Percentiles rank a stretch among this genome's conserved stretches.
These are phyloP conservation scores for Hippolais icterina DNA, from an alignment of 2,113 vertebrate genomes.

Conservation along the genomic window DNA sequence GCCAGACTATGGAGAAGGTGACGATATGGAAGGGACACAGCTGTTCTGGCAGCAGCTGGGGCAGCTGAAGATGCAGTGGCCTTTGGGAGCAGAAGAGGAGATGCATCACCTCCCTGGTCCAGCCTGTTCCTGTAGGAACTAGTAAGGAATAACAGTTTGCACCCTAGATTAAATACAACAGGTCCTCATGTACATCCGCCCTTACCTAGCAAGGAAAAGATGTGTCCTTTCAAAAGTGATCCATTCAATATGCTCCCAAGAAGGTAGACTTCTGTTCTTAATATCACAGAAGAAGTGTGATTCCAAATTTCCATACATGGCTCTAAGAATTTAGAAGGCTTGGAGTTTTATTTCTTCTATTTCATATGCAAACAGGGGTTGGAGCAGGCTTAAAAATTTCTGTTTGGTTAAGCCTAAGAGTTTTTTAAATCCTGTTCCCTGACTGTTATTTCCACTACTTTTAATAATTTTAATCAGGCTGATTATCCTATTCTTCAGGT, in stretches of 20 bases:
- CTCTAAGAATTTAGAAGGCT: neutral
- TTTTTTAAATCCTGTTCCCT: neutral
- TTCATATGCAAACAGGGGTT: neutral
- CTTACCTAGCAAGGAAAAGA: neutral
- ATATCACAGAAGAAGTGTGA: neutral
- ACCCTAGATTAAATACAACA: neutral
- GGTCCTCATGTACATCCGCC: rapidly evolving
- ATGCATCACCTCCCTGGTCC: neutral
- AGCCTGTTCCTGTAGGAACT: neutral
- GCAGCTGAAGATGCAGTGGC: neutral
- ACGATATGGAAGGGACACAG: neutral
- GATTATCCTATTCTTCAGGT: neutral
- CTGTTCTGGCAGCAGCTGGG: neutral
- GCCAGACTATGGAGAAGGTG: neutral
- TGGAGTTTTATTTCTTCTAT: neutral
- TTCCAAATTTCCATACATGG: neutral
- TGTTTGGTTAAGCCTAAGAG: neutral
- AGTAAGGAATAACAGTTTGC: neutral
- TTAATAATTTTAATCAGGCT: constrained; percentile 15
- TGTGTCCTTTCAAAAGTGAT: neutral
- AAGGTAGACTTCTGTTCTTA: neutral
- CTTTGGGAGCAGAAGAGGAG: neutral
- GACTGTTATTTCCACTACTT: neutral
- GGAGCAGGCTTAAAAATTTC: neutral
- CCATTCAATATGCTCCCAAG: neutral